A percentile compares a stretch with the other conserved stretches of the same genome.
Evolutionary conservation across 2,797 vertebrate species (phyloP).

Genomic region (Phoebastria nigripes): DNA sequence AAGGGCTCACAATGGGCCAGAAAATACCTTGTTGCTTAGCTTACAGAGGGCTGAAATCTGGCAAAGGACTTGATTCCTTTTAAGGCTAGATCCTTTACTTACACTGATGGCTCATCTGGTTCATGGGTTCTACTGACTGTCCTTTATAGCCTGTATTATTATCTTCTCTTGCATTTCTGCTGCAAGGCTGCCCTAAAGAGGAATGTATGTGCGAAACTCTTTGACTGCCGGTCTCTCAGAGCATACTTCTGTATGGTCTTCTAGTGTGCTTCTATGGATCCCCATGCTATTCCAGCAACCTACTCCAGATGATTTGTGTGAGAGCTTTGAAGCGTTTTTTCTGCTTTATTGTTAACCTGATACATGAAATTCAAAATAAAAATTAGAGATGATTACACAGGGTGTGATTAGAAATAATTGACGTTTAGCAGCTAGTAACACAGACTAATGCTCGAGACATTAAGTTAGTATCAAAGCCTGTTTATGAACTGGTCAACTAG

Average conservation of each 20-base stretch:
- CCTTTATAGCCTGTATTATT: background rate
- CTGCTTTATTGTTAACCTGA: background rate
- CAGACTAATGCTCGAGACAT: background rate
- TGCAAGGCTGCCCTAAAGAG: background rate
- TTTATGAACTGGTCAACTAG: background rate
- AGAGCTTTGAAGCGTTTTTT: background rate
- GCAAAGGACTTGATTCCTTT: background rate
- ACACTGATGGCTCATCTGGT: background rate
- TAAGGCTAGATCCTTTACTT: background rate
- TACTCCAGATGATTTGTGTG: background rate
- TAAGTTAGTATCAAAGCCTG: background rate
- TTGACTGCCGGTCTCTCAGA: background rate
- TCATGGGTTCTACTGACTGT: background rate
- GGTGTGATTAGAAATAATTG: background rate
- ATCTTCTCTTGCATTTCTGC: background rate
- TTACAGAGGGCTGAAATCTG: constrained; percentile 22
- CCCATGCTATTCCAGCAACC: background rate
- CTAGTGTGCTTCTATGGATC: background rate
- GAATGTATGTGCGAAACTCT: background rate
- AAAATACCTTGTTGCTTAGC: constrained; percentile 48
- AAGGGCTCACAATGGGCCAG: constrained; percentile 56
- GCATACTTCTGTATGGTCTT: background rate
- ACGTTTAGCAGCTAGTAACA: background rate
- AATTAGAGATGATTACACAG: background rate
- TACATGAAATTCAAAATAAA: background rate